Conservation (phyloP, 2,113 vertebrate genomes). For the Lonchura striata region DNA sequence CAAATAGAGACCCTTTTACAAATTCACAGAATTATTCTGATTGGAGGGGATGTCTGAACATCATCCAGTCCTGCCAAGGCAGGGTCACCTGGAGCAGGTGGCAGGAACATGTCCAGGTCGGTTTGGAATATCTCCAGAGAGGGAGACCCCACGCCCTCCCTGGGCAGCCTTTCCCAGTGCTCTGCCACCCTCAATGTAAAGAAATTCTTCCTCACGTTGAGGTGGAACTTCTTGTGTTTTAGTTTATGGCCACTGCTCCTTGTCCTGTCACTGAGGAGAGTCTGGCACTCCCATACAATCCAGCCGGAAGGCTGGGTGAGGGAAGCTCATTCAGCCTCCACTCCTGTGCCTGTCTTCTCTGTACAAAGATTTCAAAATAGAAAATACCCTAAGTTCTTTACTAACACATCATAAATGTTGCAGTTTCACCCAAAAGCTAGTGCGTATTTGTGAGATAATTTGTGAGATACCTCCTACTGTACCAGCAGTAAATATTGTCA, state of each 20-base stretch:
- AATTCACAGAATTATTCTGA: fast-evolving
- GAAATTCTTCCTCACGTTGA: neutral
- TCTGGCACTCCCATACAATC: neutral
- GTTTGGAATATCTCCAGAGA: neutral
- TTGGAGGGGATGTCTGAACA: neutral
- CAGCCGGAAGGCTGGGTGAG: neutral
- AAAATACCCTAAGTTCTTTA: neutral
- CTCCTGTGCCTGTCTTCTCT: neutral
- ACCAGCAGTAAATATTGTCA: neutral
- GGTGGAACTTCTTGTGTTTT: neutral
- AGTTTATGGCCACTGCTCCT: neutral
- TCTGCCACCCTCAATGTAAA: neutral
- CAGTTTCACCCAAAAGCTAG: neutral
- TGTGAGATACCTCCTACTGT: neutral
- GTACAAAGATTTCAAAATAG: neutral
- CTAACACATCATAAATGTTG: neutral
- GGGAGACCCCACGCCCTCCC: neutral
- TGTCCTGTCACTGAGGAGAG: neutral
- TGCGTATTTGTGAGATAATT: neutral
- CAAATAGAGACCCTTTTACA: neutral
- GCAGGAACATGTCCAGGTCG: neutral
- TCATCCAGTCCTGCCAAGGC: neutral
- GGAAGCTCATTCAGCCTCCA: neutral
- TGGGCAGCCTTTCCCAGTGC: neutral
- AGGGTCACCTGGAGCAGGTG: neutral